Conservation (phyloP, 2,113 vertebrate species). For the Erythrocercus mccallii region DNA sequence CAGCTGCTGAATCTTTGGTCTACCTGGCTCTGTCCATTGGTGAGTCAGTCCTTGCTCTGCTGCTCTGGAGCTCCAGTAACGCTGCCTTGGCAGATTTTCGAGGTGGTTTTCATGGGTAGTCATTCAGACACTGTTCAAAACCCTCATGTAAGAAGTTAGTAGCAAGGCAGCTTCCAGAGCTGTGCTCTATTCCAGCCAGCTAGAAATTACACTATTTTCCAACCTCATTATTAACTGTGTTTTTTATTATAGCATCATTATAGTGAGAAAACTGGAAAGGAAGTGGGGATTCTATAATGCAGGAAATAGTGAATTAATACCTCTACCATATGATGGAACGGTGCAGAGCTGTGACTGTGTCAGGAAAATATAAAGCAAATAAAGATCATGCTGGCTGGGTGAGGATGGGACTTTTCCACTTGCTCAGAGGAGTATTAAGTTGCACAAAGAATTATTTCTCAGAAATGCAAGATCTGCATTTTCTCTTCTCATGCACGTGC, state of each 20-base stretch:
- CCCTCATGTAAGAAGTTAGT: background rate
- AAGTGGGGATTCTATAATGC: constrained; percentile 52
- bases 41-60: background rate
- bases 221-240: constrained; percentile 48
- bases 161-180: constrained; percentile 32
- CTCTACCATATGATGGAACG: background rate
- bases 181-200: constrained; percentile 12
- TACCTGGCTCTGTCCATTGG: background rate
- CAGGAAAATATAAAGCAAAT: constrained; percentile 6
- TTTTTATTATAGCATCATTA: constrained; percentile 60
- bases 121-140: background rate
- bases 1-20: background rate
- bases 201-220: constrained; percentile 42
- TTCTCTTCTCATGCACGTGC: background rate
- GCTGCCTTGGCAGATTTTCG: background rate
- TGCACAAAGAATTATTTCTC: background rate
- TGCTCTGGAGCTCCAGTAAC: background rate
- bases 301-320: constrained; percentile 63
- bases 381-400: background rate
- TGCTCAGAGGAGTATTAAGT: background rate
- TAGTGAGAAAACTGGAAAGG: constrained; percentile 61
- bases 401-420: background rate
- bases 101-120: background rate
- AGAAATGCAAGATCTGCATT: background rate
- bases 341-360: constrained; percentile 33